These are phyloP conservation scores for Catagonus wagneri DNA, from an alignment of 2,113 vertebrate genomes.

Conservation along the genomic window DNA sequence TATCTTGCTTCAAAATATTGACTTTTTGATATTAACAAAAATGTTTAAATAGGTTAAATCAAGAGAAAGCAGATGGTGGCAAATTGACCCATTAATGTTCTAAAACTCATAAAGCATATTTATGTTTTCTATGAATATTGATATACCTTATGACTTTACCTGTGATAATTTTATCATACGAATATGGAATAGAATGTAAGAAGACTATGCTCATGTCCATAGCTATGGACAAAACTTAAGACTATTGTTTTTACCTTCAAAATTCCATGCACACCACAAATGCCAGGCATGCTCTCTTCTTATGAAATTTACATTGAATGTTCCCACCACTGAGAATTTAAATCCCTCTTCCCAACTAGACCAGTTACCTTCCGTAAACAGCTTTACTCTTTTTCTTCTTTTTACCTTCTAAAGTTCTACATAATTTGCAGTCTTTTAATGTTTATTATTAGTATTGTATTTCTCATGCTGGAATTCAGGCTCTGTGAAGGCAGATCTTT, in stretches of 20 bases:
- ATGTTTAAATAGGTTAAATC: conserved; percentile 20
- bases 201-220: background rate
- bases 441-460: background rate
- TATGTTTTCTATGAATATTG: background rate
- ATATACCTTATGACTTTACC: background rate
- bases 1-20: conserved; percentile 58
- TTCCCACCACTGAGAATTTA: background rate
- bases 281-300: background rate
- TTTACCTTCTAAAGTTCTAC: background rate
- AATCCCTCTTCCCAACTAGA: background rate
- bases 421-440: background rate
- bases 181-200: background rate
- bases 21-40: conserved; percentile 53
- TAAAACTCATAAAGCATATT: background rate
- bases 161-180: background rate
- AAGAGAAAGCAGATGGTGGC: conserved; percentile 24
- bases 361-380: background rate
- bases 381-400: background rate
- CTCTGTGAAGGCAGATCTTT: background rate
- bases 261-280: background rate
- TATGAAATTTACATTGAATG: background rate
- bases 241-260: background rate
- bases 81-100: background rate
- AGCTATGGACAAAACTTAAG: background rate
- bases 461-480: background rate